These are phyloP conservation scores for Larimichthys polyactis DNA, from an alignment of 2,113 vertebrate species.

Conservation along the genomic window DNA sequence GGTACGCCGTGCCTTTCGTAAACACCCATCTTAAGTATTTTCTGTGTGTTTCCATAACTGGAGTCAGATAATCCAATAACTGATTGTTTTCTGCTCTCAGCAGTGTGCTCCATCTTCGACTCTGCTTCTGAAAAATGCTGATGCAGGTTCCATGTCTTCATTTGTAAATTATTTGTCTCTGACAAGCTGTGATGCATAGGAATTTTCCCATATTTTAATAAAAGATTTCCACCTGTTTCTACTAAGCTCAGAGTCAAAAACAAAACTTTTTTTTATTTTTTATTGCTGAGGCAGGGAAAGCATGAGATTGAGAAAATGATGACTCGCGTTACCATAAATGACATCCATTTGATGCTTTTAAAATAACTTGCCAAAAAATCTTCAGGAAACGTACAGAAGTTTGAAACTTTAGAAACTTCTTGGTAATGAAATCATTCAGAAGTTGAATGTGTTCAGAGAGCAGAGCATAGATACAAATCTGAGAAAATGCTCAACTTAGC, in stretches of 20 bases:
- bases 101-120: not conserved
- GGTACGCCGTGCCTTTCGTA: not conserved
- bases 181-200: conserved; percentile 82
- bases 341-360: not conserved
- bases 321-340: conserved; percentile 6
- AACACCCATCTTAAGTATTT: not conserved
- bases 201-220: conserved; percentile 82
- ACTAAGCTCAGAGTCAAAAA: conserved; percentile 40
- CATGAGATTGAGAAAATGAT: conserved; percentile 9
- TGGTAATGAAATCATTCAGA: not conserved
- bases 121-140: conserved; percentile 31
- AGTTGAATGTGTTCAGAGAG: conserved; percentile 13
- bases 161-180: conserved; percentile 92
- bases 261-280: conserved; percentile 16
- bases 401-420: not conserved
- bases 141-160: conserved; percentile 44
- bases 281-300: conserved; percentile 17
- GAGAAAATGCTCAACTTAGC: conserved; percentile 17
- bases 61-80: conserved; percentile 9
- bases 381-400: not conserved
- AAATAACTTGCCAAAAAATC: not conserved
- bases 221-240: conserved; percentile 84
- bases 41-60: conserved; percentile 16
- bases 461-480: not conserved
- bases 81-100: conserved; percentile 2